These are phyloP conservation scores for Venusia cambrica DNA, from an alignment of 2,888 invertebrate species.

Conservation along the genomic window DNA sequence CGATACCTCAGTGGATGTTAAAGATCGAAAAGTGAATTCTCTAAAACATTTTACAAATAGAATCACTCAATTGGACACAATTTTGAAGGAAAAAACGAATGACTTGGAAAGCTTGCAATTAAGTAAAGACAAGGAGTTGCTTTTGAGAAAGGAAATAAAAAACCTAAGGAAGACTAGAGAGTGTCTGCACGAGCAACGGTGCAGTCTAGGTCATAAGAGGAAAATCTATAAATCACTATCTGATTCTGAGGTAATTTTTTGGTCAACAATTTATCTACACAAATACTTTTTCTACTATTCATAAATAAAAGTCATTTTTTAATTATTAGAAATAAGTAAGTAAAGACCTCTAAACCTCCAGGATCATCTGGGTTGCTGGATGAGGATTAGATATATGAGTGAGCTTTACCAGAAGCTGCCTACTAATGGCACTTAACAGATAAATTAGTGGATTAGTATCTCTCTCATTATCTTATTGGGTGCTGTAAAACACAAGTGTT, in stretches of 20 bases:
- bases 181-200: constrained; percentile 87
- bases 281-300: too few relatives aligned
- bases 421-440: too few relatives aligned
- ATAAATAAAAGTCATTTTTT: too few relatives aligned
- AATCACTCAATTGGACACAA: constrained; percentile 85
- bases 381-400: too few relatives aligned
- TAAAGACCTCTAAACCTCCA: too few relatives aligned
- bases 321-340: too few relatives aligned
- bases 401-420: too few relatives aligned
- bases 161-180: constrained; percentile 90
- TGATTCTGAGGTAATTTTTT: constrained; percentile 82
- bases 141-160: constrained; percentile 88
- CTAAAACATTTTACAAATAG: constrained; percentile 84
- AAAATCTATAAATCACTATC: constrained; percentile 87
- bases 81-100: constrained; percentile 85
- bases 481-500: too few relatives aligned
- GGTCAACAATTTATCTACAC: constrained; percentile 7
- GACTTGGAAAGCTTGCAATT: constrained; percentile 82
- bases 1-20: constrained; percentile 74
- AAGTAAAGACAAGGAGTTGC: constrained; percentile 82
- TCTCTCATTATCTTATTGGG: too few relatives aligned
- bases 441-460: too few relatives aligned
- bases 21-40: constrained; percentile 80
- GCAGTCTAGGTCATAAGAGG: constrained; percentile 86
- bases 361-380: too few relatives aligned